A percentile compares a stretch with the other conserved stretches of the same genome.
These are phyloP conservation scores for Myiothlypis chrysogaster DNA, from an alignment of 2,797 vertebrate species.

Conservation along the genomic window DNA sequence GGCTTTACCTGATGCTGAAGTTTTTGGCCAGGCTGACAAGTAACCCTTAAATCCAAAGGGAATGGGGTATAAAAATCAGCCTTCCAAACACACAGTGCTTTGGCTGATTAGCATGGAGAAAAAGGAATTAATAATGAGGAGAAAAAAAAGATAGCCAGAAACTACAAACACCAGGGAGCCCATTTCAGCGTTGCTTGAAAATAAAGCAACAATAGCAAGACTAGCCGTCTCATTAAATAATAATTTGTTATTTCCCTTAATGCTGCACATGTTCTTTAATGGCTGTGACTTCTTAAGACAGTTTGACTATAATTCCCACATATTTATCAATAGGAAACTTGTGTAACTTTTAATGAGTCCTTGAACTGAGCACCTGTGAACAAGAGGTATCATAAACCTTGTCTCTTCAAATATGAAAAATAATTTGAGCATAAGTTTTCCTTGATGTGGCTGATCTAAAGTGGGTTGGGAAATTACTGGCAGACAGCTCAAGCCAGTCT, in stretches of 20 bases:
- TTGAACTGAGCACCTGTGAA: slow-evolving; percentile 68
- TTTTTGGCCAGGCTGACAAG: slow-evolving; percentile 72
- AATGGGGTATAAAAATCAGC: slow-evolving; percentile 45
- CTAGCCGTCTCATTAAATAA: slow-evolving; percentile 79
- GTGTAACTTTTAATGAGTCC: slow-evolving; percentile 73
- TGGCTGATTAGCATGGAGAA: slow-evolving; percentile 65
- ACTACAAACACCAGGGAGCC: slow-evolving; percentile 75
- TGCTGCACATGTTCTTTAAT: slow-evolving; percentile 61
- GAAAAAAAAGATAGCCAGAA: slow-evolving; percentile 72
- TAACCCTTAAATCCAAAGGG: slow-evolving; percentile 48
- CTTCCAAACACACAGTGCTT: slow-evolving; percentile 44
- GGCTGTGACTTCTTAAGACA: slow-evolving; percentile 67
- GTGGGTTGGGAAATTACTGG: neutral
- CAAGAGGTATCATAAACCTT: slow-evolving; percentile 38
- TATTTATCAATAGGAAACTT: slow-evolving; percentile 73
- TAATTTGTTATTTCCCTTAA: slow-evolving; percentile 73
- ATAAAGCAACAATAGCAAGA: slow-evolving; percentile 73
- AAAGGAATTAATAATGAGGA: slow-evolving; percentile 76
- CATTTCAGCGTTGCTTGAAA: slow-evolving; percentile 66
- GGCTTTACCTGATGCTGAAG: slow-evolving; percentile 79
- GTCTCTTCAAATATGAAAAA: slow-evolving; percentile 26
- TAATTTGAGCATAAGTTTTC: neutral
- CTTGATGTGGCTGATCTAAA: slow-evolving; percentile 42
- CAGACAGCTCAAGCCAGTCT: neutral
- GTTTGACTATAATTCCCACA: slow-evolving; percentile 54